Base-by-base conservation (phyloP, 2,113 vertebrate species). In the Dicaeum eximium region DNA sequence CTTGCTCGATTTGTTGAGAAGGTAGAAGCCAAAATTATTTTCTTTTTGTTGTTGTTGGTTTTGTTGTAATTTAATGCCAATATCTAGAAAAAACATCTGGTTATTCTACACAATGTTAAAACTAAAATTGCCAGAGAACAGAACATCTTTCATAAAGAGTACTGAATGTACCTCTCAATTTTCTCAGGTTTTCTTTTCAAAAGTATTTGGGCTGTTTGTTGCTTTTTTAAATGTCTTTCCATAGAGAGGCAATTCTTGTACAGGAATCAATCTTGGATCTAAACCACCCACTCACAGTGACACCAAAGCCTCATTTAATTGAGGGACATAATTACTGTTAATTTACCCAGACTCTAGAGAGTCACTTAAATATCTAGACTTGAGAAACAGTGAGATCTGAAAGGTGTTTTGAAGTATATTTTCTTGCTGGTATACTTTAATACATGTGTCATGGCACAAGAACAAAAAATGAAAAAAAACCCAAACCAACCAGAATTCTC, bases 1-100 rank as follows among this genome's bases (percentile, higher is more conserved):
- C 44, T 82, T 86, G 54, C 64, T 94, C 94, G 93, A 97, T 96
- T 97, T 97, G 93, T 88, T 95, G 87, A 92, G 60, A 85, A 80
- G 60, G 61, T 92, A 54, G 92, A 95, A 95, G 94, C 72, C 93
- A 93, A 93, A 94, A 91, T 38, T 23, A 22, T 87, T 54, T 22
- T 93, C 17, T 78, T 51, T 3, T 18, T 66, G 40, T 72, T 67
- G 22, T 95, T 72, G 7, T 11, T 48, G 3, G 6, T 69, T 89
- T 85, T 71, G 17, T 97, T 93, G 92, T 62, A 84, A 51, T 88
- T 89, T 96, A 85, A 96, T 81, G 75, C 57, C 91, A 96, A 56
- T 71, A 88, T 66, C 93, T 78, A 86, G 92, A 91, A 96, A 95
- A 93, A 90, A 95, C 95, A 95, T 96, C 86, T 96, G 91, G 71